phyloP scores from a whole-genome alignment of 2,888 invertebrate species.

The Scaptomyza tumidula region DNA sequence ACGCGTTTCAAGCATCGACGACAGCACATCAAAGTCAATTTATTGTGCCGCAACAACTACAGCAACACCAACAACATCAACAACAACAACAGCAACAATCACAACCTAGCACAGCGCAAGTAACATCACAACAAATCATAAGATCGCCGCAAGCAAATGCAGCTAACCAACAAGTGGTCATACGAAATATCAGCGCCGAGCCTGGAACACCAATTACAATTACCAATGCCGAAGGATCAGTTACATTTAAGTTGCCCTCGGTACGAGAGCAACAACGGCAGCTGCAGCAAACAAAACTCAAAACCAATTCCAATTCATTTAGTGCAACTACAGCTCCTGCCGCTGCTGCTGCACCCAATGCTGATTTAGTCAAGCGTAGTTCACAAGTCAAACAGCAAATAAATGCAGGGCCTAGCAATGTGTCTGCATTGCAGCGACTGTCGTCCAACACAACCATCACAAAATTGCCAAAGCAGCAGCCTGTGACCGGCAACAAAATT shows the following conservation, averaged over 20 bases:
- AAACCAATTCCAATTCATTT: constrained; percentile 21
- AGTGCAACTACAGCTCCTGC: constrained; percentile 1
- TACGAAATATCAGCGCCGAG: constrained; percentile 53
- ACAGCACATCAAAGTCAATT: constrained; percentile 51
- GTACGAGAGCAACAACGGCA: constrained; percentile 37
- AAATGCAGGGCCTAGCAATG: constrained; percentile 33
- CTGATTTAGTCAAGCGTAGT: constrained; percentile 32
- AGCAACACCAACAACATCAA: constrained; percentile 34
- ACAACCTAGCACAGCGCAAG: constrained; percentile 50
- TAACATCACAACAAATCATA: constrained; percentile 67
- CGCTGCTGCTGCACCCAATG: background rate
- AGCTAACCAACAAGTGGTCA: constrained; percentile 52
- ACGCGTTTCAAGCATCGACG: constrained; percentile 57
- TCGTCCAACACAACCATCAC: constrained; percentile 75
- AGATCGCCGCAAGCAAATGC: constrained; percentile 46
- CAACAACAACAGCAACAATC: constrained; percentile 47
- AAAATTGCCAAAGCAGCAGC: constrained; percentile 50
- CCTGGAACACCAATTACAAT: constrained; percentile 25
- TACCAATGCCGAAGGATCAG: constrained; percentile 28
- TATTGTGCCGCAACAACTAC: constrained; percentile 43
- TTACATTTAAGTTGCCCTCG: constrained; percentile 56
- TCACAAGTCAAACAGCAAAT: constrained; percentile 33
- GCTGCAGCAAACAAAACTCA: constrained; percentile 37
- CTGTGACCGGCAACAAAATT: constrained; percentile 47
- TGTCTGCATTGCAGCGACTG: constrained; percentile 74